Conservation (phyloP, 2,888 invertebrate genomes). For the Teinopalpus imperialis region DNA sequence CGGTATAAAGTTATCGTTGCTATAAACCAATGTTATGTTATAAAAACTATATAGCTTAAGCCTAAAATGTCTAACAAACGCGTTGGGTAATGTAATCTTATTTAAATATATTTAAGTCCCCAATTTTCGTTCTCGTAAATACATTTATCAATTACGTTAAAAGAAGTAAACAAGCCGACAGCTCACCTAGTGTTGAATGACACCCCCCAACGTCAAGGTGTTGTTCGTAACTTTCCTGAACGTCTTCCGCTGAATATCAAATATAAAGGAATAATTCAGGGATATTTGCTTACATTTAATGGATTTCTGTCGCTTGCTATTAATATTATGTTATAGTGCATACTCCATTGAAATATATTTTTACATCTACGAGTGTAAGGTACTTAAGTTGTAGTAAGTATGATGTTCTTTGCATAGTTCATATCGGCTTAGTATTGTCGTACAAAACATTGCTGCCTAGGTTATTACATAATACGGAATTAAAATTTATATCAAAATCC, state of each 20-base stretch:
- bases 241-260: slow-evolving; percentile 13
- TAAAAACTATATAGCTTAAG: no score
- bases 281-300: slow-evolving; percentile 19
- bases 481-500: no score
- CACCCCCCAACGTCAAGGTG: slow-evolving; percentile 18
- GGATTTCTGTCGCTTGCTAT: slow-evolving; percentile 15
- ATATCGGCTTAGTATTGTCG: no score
- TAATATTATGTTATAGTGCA: not conserved
- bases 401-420: no score
- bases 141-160: slow-evolving; percentile 28
- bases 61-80: no score
- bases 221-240: slow-evolving; percentile 1
- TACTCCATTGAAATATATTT: not conserved
- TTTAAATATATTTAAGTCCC: not conserved
- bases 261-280: slow-evolving; percentile 18
- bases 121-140: slow-evolving; percentile 24
- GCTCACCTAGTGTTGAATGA: slow-evolving; percentile 25
- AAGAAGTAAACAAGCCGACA: slow-evolving; percentile 24
- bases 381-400: no score
- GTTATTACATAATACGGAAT: no score
- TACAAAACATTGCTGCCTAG: no score
- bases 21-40: no score
- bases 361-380: no score
- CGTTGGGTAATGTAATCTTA: not conserved
- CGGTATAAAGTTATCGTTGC: no score